Conservation (phyloP, 2,888 invertebrate species). For the Phaonia tiefii region DNA sequence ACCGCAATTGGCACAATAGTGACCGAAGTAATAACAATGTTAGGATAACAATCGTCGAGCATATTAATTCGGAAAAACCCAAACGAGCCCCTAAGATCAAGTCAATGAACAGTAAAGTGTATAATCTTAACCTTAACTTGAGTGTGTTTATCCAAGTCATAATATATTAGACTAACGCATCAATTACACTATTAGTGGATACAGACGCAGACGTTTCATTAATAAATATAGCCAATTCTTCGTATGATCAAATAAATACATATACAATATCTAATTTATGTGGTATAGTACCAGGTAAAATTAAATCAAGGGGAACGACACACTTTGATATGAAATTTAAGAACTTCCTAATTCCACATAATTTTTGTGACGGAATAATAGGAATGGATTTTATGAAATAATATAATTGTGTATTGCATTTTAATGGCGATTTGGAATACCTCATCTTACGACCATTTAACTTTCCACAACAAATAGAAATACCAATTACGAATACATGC, state of each 20-base stretch:
- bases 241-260: not conserved
- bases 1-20: too few species aligned
- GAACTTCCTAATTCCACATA: not conserved
- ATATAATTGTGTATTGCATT: too few species aligned
- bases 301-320: slow-evolving; percentile 20
- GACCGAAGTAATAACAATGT: too few species aligned
- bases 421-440: slow-evolving; percentile 44
- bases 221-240: slow-evolving; percentile 7
- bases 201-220: slow-evolving; percentile 47
- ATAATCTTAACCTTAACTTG: slow-evolving; percentile 43
- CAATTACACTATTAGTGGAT: slow-evolving; percentile 16
- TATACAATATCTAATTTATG: slow-evolving; percentile 2
- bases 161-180: slow-evolving; percentile 3
- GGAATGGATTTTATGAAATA: too few species aligned
- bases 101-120: too few species aligned
- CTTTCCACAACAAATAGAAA: slow-evolving; percentile 6
- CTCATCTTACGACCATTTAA: slow-evolving; percentile 38
- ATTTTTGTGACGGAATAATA: slow-evolving; percentile 30
- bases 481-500: too few species aligned
- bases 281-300: slow-evolving; percentile 39
- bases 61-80: too few species aligned
- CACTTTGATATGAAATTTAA: not conserved
- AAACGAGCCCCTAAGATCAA: too few species aligned
- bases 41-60: too few species aligned
- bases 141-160: slow-evolving; percentile 6